phyloP scores from a whole-genome alignment of 1,140 invertebrate species.

The Calephelis virginiensis region DNA sequence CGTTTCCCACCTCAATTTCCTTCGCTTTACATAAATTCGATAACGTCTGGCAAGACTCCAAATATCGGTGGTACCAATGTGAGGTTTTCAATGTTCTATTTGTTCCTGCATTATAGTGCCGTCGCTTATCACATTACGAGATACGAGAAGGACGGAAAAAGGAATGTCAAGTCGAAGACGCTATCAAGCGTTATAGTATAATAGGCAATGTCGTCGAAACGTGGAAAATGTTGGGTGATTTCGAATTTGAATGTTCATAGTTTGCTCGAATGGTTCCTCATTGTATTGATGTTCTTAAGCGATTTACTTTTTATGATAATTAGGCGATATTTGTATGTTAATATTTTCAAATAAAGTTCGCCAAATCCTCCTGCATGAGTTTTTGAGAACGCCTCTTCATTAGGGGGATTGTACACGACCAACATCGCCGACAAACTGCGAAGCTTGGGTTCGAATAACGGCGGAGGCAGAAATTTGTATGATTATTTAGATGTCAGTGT shows the following conservation, averaged over 20 bases:
- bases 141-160: slow-evolving; percentile 31
- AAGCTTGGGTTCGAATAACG: too few species aligned
- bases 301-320: background rate
- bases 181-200: slow-evolving; percentile 29
- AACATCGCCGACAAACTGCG: too few species aligned
- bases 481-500: too few species aligned
- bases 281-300: background rate
- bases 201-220: slow-evolving; percentile 25
- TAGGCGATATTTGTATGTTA: too few species aligned
- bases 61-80: slow-evolving; percentile 43
- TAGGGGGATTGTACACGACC: too few species aligned
- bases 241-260: background rate
- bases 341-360: too few species aligned
- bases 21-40: slow-evolving; percentile 63
- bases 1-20: slow-evolving; percentile 62
- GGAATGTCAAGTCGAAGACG: slow-evolving; percentile 28
- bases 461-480: too few species aligned
- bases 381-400: too few species aligned
- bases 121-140: slow-evolving; percentile 36
- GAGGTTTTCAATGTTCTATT: slow-evolving; percentile 45
- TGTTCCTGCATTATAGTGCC: slow-evolving; percentile 42
- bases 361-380: too few species aligned
- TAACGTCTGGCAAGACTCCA: slow-evolving; percentile 59
- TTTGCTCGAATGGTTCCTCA: background rate
- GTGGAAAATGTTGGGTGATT: slow-evolving; percentile 23